phyloP scores from a whole-genome alignment of 2,113 vertebrate species.

The Sterrhoptilus dennistouni region DNA sequence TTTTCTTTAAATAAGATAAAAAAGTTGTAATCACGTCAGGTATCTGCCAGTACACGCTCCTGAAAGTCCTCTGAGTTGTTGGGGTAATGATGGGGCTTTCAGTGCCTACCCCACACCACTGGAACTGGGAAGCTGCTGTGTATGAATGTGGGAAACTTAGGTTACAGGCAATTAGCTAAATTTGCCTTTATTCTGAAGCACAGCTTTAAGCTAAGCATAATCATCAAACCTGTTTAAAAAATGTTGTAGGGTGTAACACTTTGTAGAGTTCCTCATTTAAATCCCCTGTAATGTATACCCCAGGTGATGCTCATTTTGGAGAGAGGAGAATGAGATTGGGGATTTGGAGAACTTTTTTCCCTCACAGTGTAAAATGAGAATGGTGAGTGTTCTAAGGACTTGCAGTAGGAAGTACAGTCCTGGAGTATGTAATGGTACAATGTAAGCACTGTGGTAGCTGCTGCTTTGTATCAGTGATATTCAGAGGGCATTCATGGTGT shows the following conservation, averaged over 20 bases:
- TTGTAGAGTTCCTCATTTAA: background rate
- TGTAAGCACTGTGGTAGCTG: background rate
- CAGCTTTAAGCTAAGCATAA: background rate
- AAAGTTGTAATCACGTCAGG: background rate
- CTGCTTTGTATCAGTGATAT: background rate
- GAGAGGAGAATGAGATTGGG: background rate
- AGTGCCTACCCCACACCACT: background rate
- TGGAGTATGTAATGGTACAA: background rate
- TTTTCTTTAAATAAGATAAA: background rate
- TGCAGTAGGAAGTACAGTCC: background rate
- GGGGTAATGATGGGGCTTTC: background rate
- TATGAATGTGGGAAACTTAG: background rate
- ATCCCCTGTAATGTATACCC: background rate
- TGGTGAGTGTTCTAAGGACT: background rate
- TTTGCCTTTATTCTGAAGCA: background rate
- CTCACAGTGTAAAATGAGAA: background rate
- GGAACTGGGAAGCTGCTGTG: background rate
- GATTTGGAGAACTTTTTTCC: background rate
- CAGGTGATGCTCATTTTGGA: background rate
- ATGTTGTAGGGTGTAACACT: background rate
- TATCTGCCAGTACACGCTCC: rapidly evolving
- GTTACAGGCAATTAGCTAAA: background rate
- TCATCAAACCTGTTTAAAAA: background rate
- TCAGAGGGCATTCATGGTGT: background rate
- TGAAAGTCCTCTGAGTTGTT: background rate